phyloP scores from a whole-genome alignment of 2,797 vertebrate genomes.

The Artibeus lituratus region DNA sequence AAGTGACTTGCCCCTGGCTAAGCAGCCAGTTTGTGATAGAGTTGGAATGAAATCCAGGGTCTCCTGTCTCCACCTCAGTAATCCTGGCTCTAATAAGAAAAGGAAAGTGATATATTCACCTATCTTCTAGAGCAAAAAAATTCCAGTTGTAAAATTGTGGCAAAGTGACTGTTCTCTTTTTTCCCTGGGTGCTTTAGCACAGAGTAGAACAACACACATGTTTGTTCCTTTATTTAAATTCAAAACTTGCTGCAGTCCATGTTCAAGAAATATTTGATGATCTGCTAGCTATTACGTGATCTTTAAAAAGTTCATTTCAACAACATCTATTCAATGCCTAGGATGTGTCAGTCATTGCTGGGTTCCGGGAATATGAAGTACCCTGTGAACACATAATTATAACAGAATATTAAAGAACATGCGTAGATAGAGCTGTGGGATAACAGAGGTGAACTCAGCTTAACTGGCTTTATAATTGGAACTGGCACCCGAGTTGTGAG shows the following conservation, averaged over 20 bases:
- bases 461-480: background rate
- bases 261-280: constrained; percentile 28
- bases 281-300: background rate
- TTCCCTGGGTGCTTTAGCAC: background rate
- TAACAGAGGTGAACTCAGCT: background rate
- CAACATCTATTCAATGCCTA: background rate
- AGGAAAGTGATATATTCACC: background rate
- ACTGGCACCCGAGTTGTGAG: background rate
- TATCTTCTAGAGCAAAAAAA: background rate
- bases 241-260: background rate
- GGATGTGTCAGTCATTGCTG: background rate
- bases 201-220: background rate
- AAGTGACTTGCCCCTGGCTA: background rate
- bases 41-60: background rate
- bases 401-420: background rate
- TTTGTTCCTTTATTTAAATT: background rate
- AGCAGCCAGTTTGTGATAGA: background rate
- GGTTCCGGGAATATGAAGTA: background rate
- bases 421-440: background rate
- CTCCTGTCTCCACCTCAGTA: background rate
- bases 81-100: background rate
- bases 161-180: background rate
- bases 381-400: background rate
- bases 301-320: background rate
- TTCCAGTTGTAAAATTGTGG: background rate